A percentile compares a stretch with the other conserved stretches of the same genome.
Conservation (phyloP, 2,113 vertebrate genomes). For the Oncorhynchus mykiss region DNA sequence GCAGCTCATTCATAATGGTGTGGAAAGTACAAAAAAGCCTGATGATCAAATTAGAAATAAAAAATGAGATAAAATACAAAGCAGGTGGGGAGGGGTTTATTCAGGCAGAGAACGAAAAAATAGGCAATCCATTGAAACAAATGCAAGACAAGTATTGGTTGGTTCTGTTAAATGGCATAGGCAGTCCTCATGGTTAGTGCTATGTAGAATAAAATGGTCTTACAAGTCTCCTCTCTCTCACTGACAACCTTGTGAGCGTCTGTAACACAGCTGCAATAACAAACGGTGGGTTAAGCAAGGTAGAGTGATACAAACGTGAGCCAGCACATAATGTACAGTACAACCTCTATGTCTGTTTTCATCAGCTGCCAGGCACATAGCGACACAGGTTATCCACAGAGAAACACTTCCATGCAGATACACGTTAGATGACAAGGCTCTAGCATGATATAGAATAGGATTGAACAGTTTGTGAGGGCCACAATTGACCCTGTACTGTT, state of each 20-base stretch:
- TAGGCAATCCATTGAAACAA: conserved; percentile 72
- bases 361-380: conserved; percentile 22
- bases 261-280: conserved; percentile 80
- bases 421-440: conserved; percentile 36
- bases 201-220: conserved; percentile 77
- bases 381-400: conserved; percentile 43
- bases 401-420: conserved; percentile 19
- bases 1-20: conserved; percentile 72
- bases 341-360: conserved; percentile 36
- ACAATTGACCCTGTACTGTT: neutral
- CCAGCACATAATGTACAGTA: conserved; percentile 19
- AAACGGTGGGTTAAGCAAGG: conserved; percentile 65
- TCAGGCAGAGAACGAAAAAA: conserved; percentile 72
- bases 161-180: conserved; percentile 72
- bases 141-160: conserved; percentile 61
- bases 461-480: neutral
- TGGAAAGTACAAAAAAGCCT: conserved; percentile 67
- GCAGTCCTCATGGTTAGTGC: conserved; percentile 76
- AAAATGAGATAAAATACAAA: conserved; percentile 23
- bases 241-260: conserved; percentile 75
- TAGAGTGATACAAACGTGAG: conserved; percentile 56
- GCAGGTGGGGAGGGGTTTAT: conserved; percentile 44
- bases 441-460: conserved; percentile 15
- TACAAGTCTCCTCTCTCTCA: conserved; percentile 78
- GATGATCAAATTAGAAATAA: conserved; percentile 51